Base-by-base conservation (phyloP, 2,797 vertebrate species). In the Scolopax rusticola region DNA sequence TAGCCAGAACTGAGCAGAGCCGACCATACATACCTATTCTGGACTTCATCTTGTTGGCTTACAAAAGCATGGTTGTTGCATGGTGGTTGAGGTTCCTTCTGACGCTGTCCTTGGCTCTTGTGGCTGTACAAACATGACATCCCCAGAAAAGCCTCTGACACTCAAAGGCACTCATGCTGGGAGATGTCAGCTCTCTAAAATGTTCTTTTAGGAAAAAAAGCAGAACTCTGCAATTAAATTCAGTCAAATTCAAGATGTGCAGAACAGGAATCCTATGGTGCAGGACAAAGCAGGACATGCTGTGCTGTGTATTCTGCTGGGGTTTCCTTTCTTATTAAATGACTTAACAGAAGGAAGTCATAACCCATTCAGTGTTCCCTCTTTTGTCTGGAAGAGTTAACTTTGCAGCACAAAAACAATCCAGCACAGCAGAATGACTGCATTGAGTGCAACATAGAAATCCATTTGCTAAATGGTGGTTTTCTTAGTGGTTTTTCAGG, bases 211-310 rank as follows among this genome's bases (percentile, higher is more conserved):
- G 60, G 53, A 16, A 9, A 15, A 32, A 71, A 80, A 75, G 65
- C 84, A 90, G 80, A 84, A 15, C 63, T 67, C 59, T 21, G 2
- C 47, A 78, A 54, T 85, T 91, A 59, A 59, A 56, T 33, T 77
- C 61, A 40, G 38, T 17, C 53, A n/a, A 33, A 19, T n/a, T 45
- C 32, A 36, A 64, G 93, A 88, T 65, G 86, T 56, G 61, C 11
- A 4, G 73, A 14, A 2, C 47, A 84, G 74, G 90, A 76, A 83
- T 53, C 95, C 90, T 70, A 50, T 2, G 10, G 85, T 45, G 93
- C 12, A 3, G 89, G 85, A 94, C 93, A 95, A 89, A 92, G 95
- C 81, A 18, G 89, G 61, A 13, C 88, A 59, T 41, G 63, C 92
- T 86, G 93, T 77, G 67, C 91, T 53, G 14, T 15, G 36, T 7